These are phyloP conservation scores for Sebastes variabilis DNA, from an alignment of 2,797 vertebrate genomes.

Conservation along the genomic window DNA sequence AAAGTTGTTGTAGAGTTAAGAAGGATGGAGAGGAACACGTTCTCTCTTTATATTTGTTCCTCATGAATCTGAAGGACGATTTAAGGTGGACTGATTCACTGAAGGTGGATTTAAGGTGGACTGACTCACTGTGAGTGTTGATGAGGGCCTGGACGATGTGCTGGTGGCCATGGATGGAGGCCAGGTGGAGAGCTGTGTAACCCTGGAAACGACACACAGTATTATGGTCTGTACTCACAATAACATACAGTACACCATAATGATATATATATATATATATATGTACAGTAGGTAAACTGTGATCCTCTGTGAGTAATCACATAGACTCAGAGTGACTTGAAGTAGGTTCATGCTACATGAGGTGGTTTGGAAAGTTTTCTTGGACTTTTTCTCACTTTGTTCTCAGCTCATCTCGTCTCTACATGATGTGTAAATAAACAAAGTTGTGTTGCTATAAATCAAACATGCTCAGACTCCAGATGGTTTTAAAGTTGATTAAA, in stretches of 20 bases:
- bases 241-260: background rate
- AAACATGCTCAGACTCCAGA: background rate
- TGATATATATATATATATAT: background rate
- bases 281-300: background rate
- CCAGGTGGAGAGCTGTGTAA: slow-evolving; percentile 76
- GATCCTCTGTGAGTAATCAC: too few species aligned
- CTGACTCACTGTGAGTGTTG: slow-evolving; percentile 77
- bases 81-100: slow-evolving; percentile 64
- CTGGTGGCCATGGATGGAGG: slow-evolving; percentile 74
- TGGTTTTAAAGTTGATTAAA: background rate
- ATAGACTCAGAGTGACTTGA: too few species aligned
- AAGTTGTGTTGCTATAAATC: background rate
- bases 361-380: too few species aligned
- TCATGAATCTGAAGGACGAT: too few species aligned
- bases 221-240: background rate
- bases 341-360: too few species aligned
- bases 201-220: slow-evolving; percentile 58
- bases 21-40: too few species aligned
- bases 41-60: too few species aligned
- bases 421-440: background rate
- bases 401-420: too few species aligned
- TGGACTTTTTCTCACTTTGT: too few species aligned
- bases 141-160: slow-evolving; percentile 78
- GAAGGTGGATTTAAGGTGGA: background rate
- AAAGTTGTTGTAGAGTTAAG: too few species aligned